phyloP scores from a whole-genome alignment of 2,888 invertebrate genomes.

The Monochamus alternatus region DNA sequence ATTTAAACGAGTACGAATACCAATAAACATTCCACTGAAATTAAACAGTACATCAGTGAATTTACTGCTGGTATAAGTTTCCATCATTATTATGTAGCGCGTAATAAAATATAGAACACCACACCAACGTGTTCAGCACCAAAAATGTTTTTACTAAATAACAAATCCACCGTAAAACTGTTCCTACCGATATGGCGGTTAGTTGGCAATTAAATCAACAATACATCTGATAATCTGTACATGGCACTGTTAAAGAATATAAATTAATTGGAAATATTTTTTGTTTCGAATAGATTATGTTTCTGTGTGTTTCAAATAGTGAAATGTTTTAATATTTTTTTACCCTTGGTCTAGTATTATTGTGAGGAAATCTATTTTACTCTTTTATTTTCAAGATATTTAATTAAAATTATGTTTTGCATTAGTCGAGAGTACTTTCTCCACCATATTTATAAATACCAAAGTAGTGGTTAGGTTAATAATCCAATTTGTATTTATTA shows the following conservation, averaged over 20 bases:
- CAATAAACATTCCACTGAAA: too few species aligned
- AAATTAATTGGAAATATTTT: background rate
- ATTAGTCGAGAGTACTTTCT: constrained; percentile 8
- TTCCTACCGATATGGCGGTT: background rate
- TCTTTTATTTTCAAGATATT: background rate
- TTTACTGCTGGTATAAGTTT: too few species aligned
- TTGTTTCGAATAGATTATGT: background rate
- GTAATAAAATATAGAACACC: too few species aligned
- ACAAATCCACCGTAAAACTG: background rate
- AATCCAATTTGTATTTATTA: background rate
- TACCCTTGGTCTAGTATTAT: background rate
- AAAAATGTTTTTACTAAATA: background rate
- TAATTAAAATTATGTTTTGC: background rate
- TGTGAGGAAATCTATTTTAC: background rate
- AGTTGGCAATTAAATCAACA: background rate
- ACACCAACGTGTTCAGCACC: too few species aligned
- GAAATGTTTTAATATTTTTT: background rate
- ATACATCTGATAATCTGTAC: background rate
- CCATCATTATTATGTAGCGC: too few species aligned
- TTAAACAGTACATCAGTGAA: too few species aligned
- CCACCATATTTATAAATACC: background rate
- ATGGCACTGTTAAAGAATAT: background rate
- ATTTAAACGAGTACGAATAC: too few species aligned
- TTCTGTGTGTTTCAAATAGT: background rate
- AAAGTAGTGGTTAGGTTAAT: background rate